Base-by-base conservation (phyloP, 1,140 invertebrate species). In the Homarus americanus region DNA sequence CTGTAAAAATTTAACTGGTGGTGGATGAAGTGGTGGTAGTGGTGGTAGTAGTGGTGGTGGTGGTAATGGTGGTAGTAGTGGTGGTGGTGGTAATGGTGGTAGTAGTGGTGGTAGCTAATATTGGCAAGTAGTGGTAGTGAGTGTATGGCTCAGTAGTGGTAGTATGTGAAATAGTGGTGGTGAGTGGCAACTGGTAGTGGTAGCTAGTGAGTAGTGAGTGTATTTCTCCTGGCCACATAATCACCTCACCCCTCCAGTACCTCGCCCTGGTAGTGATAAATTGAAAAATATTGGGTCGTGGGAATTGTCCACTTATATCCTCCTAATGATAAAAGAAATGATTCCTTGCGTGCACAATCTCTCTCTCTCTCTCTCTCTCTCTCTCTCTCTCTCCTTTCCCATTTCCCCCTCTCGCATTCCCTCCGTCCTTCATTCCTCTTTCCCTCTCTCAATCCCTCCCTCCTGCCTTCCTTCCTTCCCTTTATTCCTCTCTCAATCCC, bases 251-350 rank as follows among this genome's bases (percentile, higher is more conserved):
- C 83, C 28, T 41, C 36, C 72, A 34, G 72, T 41, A 7, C 63
- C 82, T 73, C 44, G n/a, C 12, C 79, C 79, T 36, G 12, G n/a
- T 24, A 28, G 63, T 86, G 83, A 86, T 86, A 86, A 36, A 86
- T 86, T 73, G 83, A 58, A 75, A n/a, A 86, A 75, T 86, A 86
- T 86, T 86, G 40, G 83, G 69, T 86, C 38, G 28, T 80, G 24
- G 20, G 73, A 24, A 32, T 75, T n/a, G 78, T 69, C 79, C 49
- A n/a, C n/a, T n/a, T n/a, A n/a, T n/a, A n/a, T n/a, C n/a, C 72
- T 72, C 10, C 69, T 86, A 86, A 86, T 86, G 83, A 86, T 86
- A 86, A n/a, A n/a, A 86, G 83, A 86, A 86, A 86, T 86, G 83
- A 69, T 84, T 72, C 36, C 69, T 38, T 73, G 82, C 63, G 63